These are phyloP conservation scores for Chaetops frenatus DNA, from an alignment of 2,113 vertebrate genomes.

Conservation along the genomic window DNA sequence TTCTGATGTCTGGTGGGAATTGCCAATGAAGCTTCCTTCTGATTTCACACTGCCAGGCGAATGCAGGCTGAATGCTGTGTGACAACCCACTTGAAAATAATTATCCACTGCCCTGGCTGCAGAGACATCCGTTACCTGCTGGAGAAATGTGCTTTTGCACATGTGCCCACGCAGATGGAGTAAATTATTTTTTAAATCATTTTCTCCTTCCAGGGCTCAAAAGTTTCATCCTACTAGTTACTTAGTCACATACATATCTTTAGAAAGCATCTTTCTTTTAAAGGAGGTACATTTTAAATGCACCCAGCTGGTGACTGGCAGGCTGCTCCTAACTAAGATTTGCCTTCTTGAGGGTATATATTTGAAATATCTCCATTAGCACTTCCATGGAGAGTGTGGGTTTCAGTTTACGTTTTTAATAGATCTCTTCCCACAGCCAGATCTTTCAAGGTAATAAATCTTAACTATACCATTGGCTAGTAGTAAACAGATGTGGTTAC, in stretches of 20 bases:
- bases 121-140: conserved; percentile 18
- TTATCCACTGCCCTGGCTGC: conserved; percentile 45
- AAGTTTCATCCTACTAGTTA: not conserved
- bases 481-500: not conserved
- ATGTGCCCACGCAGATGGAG: not conserved
- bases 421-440: not conserved
- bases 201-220: conserved; percentile 5
- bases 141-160: conserved; percentile 46
- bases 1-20: conserved; percentile 48
- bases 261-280: not conserved
- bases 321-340: not conserved
- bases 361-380: conserved; percentile 37
- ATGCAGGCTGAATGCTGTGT: conserved; percentile 12
- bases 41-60: conserved; percentile 33
- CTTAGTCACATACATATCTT: not conserved
- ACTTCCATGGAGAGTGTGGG: not conserved
- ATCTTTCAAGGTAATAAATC: conserved; percentile 27
- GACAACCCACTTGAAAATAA: conserved; percentile 66
- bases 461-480: not conserved
- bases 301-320: not conserved
- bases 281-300: not conserved
- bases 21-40: conserved; percentile 55
- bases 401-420: not conserved
- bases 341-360: not conserved
- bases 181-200: not conserved